Evolutionary conservation across 1,140 invertebrate species (phyloP), one percentile per base, ranked within the genome.

Genomic region (Araneus ventricosus): DNA sequence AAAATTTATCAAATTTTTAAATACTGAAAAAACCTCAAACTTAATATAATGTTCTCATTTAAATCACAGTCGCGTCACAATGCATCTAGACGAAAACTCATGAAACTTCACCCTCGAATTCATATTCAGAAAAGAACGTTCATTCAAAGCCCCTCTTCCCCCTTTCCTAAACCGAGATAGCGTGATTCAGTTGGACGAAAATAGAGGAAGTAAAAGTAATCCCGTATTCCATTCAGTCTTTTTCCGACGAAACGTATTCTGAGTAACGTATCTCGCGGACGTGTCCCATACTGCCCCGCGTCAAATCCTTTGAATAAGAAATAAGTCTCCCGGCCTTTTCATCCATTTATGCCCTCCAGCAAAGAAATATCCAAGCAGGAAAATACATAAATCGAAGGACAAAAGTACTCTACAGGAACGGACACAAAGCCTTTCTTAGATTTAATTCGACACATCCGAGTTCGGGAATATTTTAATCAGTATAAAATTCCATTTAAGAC

Each of bases 181-280:
- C 70, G 70, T 75, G 70, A 75, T 17, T 30, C 30, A 34, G 14
- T 63, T 0, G 59, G 59, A 63, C 22, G n/a, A 63, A 24, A 17
- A 37, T 3, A 75, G 30, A 75, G 70, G 70, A 34, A 75, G 70
- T 75, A 20, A 75, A 75, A 34, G 70, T 75, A 75, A 75, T 75
- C 70, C 70, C 70, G 30, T 34, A 75, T 75, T 75, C 70, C 34
- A 75, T 75, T 75, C 70, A 75, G 3, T 75, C 30, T 75, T 75
- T 75, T 75, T 75, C 70, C 30, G 4, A 22, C 14, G 30, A 30
- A 75, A 37, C 70, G 30, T 37, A 75, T 75, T 37, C 17, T 37
- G 70, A 20, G 30, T 34, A 75, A 30, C 20, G 70, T 37, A 75
- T 37, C 70, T 34, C 30, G 30, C 20, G 70, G 30, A 75, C 70